Evolutionary conservation across 2,797 vertebrate genomes (phyloP), one percentile per base, ranked within the genome.

Genomic region (Glossophaga mutica): DNA sequence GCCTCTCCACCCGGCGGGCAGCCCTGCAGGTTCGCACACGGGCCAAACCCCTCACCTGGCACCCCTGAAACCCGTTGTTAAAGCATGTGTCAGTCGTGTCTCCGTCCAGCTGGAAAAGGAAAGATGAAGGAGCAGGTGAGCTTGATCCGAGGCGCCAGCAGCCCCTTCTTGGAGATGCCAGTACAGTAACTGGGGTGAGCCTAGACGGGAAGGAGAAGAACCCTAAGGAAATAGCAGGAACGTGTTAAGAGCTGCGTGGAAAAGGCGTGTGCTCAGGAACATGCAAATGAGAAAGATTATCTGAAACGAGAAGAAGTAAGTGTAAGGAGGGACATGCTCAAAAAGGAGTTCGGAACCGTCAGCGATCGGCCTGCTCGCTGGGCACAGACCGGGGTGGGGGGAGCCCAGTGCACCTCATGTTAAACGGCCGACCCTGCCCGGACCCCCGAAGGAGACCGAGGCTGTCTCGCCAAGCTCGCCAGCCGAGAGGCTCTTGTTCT

Each of bases 341-440:
- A 5, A 52, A 8, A 73, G 67, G 26, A 21, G 8, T 11, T 26
- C 18, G 3, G 11, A 42, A 16, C 16, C 62, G 3, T 12, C 10
- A 0, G 1, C 0, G 5, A 18, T 1, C 14, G 21, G 9, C 6
- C 3, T 21, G 21, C 24, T 18, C 5, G 0, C 15, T 0, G 4
- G 37, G 14, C 11, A 1, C 11, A 6, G 10, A 5, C 14, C 19
- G 5, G 18, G 9, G 11, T 9, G 9, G 55, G 22, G 52, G 55
- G 3, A 39, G 1, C 55, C n/a, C 0, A 7, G 59, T 0, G 9
- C n/a, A 24, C 29, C 21, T 42, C 21, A 12, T 6, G 1, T 14
- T 2, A 1, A 8, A 39, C n/a, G 34, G 91, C 32, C 46, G 10
- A 22, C 24, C 8, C 90, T 15, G 44, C 48, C 5, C 6, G 68